These are phyloP conservation scores for Mormyrus lacerda DNA, from an alignment of 2,113 vertebrate genomes.

Conservation along the genomic window DNA sequence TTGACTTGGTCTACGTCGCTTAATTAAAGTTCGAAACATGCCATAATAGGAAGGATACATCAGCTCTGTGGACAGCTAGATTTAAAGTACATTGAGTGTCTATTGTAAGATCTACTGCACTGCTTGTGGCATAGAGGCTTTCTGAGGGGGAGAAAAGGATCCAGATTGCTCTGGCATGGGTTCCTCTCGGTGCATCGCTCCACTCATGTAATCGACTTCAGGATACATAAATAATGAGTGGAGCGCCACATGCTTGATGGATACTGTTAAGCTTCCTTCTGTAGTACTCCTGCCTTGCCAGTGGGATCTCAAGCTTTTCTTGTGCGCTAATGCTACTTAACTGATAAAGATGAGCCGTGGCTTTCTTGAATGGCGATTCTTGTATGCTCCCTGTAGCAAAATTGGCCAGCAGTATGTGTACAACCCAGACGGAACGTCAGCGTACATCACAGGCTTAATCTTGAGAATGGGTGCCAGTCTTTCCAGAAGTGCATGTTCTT, in stretches of 20 bases:
- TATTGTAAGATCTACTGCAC: background rate
- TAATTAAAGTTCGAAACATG: background rate
- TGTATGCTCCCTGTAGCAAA: background rate
- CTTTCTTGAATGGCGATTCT: background rate
- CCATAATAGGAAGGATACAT: background rate
- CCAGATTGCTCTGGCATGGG: slow-evolving; percentile 21
- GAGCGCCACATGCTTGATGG: background rate
- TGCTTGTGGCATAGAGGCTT: background rate
- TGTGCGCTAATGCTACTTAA: background rate
- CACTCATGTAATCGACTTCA: slow-evolving; percentile 35
- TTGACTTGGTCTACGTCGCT: background rate
- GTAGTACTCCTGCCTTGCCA: background rate
- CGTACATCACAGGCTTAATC: background rate
- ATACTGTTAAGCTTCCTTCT: background rate
- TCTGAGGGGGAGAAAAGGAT: background rate
- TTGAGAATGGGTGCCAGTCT: background rate
- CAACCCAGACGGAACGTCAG: background rate
- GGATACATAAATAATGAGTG: slow-evolving; percentile 41
- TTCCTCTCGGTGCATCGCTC: slow-evolving; percentile 26
- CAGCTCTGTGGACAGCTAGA: background rate
- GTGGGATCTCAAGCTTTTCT: background rate
- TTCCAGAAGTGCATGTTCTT: background rate
- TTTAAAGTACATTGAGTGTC: background rate
- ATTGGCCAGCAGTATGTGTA: background rate
- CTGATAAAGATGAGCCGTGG: background rate